Evolutionary conservation across 2,113 vertebrate genomes (phyloP), one percentile per base, ranked within the genome.

Genomic region (Notothenia coriiceps): DNA sequence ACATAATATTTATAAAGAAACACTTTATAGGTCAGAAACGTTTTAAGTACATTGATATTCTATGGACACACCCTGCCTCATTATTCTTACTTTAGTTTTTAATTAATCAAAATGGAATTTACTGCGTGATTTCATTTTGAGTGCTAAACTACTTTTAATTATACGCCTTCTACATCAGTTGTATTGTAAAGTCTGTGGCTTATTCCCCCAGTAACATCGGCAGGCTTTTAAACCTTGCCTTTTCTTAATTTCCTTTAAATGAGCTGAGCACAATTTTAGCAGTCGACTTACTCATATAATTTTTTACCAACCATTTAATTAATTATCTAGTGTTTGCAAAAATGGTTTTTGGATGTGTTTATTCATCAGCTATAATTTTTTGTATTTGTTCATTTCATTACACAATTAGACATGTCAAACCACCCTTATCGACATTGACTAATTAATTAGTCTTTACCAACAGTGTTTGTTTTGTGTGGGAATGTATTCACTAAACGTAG

Each of bases 271-370:
- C 4, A 11, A 51, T 2, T 50, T 33, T 51, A 43, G 2, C 12
- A 33, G 15, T 22, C 8, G 0, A 20, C 29, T 50, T 52, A 4
- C 35, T 18, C 25, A 6, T 33, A 35, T 33, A 1, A n/a, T n/a
- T 49, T 54, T 12, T 2, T 65, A 12, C 2, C 2, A 47, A 46
- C 9, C 14, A 14, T 62, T 44, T 29, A 49, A n/a, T 60, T 4
- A 66, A 47, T 83, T 77, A 64, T 51, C 46, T 70, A 51, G n/a
- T 76, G 70, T 17, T 1, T 54, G 61, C 55, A 49, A 43, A 61
- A 29, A n/a, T 5, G 1, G 1, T 61, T 25, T 60, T 17, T 0
- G 2, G 15, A 47, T 20, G 46, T 47, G 25, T 25, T n/a, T 6
- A 40, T 40, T 35, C 33, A 35, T 60, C 29, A 67, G 11, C 25